phyloP scores from a whole-genome alignment of 2,888 invertebrate species.

The Thelaira solivaga region DNA sequence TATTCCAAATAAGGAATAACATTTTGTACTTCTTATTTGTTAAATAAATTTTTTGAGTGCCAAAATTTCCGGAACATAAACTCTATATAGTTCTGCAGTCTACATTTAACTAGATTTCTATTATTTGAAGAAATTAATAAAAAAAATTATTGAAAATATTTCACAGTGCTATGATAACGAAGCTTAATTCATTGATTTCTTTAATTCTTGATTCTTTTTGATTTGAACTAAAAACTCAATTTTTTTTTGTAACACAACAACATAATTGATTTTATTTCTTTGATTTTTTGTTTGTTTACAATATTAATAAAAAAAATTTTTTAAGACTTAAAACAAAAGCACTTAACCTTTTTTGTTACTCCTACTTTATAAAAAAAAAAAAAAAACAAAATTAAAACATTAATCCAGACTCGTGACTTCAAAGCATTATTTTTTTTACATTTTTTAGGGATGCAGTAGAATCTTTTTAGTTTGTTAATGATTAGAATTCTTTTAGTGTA shows the following conservation, averaged over 20 bases:
- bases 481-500: constrained; percentile 5
- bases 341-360: constrained; percentile 18
- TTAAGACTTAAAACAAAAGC: constrained; percentile 13
- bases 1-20: too few relatives aligned
- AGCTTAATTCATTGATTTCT: background rate
- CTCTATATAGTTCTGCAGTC: too few relatives aligned
- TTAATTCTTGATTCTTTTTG: background rate
- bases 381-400: too few relatives aligned
- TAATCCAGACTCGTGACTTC: too few relatives aligned
- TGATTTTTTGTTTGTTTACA: background rate
- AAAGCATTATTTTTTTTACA: too few relatives aligned
- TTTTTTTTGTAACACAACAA: constrained; percentile 7
- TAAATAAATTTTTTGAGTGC: too few relatives aligned
- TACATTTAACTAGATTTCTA: too few relatives aligned
- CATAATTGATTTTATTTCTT: background rate
- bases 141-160: too few relatives aligned
- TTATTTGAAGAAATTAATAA: too few relatives aligned
- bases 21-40: too few relatives aligned
- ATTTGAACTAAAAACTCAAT: background rate
- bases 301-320: background rate
- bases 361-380: constrained; percentile 42
- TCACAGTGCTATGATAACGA: too few relatives aligned
- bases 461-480: constrained; percentile 13
- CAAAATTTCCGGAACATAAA: too few relatives aligned
- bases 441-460: background rate